phyloP scores from a whole-genome alignment of 2,888 invertebrate species.

The Microplitis deprimator region DNA sequence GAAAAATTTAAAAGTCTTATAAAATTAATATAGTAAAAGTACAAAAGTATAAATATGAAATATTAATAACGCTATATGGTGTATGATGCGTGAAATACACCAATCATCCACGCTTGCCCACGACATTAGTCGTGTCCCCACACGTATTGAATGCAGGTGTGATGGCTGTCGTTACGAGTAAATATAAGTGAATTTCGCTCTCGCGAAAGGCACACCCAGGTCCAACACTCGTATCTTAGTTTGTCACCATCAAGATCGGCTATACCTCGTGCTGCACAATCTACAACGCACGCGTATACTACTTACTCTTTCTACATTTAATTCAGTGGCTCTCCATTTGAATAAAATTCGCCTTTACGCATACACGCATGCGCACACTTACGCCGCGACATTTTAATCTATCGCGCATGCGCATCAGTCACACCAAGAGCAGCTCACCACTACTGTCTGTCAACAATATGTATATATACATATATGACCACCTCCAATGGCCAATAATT shows the following conservation, averaged over 20 bases:
- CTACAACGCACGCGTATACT: background rate
- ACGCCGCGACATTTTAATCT: background rate
- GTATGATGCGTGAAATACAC: conserved; percentile 45
- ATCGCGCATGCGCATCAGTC: background rate
- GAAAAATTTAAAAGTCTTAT: too few species aligned
- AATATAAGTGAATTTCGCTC: background rate
- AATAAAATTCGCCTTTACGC: background rate
- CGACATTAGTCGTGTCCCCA: conserved; percentile 9
- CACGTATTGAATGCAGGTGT: background rate
- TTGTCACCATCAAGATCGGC: background rate
- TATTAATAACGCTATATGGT: conserved; percentile 15
- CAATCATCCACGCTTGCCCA: conserved; percentile 35
- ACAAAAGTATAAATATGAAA: conserved; percentile 36
- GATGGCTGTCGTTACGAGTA: conserved; percentile 26
- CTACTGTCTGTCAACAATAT: background rate
- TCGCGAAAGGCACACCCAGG: background rate
- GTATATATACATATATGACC: background rate
- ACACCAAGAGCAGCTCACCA: background rate
- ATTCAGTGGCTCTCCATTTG: background rate
- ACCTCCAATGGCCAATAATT: background rate
- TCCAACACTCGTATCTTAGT: background rate
- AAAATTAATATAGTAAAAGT: background rate
- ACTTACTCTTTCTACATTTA: background rate
- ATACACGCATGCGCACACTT: background rate
- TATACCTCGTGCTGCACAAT: background rate